Conservation (phyloP, 2,797 vertebrate genomes). For the Sebastolobus alascanus region DNA sequence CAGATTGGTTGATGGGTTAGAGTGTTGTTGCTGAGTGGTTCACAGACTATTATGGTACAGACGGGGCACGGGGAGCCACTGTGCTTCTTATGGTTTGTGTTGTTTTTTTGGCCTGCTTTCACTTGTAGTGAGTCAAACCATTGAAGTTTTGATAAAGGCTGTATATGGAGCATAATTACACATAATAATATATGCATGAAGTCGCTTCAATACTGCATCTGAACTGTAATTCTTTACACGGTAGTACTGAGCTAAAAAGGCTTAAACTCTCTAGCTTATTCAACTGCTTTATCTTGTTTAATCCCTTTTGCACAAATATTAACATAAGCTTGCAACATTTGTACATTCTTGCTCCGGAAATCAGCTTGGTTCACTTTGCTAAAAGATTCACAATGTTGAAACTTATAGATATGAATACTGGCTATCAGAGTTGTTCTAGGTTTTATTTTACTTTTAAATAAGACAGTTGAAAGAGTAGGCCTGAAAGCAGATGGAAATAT, state of each 20-base stretch:
- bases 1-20: conserved; percentile 62
- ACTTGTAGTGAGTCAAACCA: conserved; percentile 68
- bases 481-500: conserved; percentile 33
- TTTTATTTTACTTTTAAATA: conserved; percentile 42
- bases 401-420: conserved; percentile 16
- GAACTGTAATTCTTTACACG: conserved; percentile 50
- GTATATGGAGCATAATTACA: conserved; percentile 64
- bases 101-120: conserved; percentile 65
- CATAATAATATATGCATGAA: conserved; percentile 75
- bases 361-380: conserved; percentile 60
- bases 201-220: conserved; percentile 60
- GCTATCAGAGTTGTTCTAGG: conserved; percentile 20
- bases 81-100: conserved; percentile 58
- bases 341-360: conserved; percentile 54
- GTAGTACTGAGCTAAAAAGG: conserved; percentile 37
- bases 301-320: conserved; percentile 63
- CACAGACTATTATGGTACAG: conserved; percentile 74
- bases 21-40: conserved; percentile 66
- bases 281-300: conserved; percentile 64
- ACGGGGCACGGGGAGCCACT: conserved; percentile 68
- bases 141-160: conserved; percentile 60
- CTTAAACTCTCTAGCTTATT: conserved; percentile 48
- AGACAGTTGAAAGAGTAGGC: conserved; percentile 17
- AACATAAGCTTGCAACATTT: conserved; percentile 57
- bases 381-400: conserved; percentile 46